Evolutionary conservation across 2,113 vertebrate species (phyloP).

Genomic region (Tautogolabrus adspersus): DNA sequence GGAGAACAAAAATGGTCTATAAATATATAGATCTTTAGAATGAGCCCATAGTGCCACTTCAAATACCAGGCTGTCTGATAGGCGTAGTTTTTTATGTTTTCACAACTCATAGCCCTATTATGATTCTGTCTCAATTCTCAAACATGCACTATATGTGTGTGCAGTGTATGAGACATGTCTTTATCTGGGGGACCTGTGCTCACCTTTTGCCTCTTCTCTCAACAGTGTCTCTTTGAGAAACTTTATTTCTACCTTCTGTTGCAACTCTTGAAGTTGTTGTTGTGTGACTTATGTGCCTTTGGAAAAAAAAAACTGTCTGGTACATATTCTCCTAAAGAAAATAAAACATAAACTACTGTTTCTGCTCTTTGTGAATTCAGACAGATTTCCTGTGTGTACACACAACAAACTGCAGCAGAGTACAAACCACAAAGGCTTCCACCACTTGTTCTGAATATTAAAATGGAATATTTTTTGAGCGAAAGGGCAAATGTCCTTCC

Average conservation of each 20-base stretch:
- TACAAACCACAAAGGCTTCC: slow-evolving; percentile 6
- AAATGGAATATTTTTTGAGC: neutral
- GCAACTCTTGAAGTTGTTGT: neutral
- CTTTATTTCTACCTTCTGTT: slow-evolving; percentile 1
- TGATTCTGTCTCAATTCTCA: neutral
- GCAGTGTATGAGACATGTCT: neutral
- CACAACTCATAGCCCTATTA: neutral
- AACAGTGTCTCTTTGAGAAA: neutral
- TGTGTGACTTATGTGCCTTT: neutral
- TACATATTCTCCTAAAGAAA: neutral
- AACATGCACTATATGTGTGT: neutral
- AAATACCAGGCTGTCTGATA: neutral
- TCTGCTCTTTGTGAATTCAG: neutral
- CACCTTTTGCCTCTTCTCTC: neutral
- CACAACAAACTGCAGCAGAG: neutral
- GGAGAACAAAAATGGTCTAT: too few species aligned
- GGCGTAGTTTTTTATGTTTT: neutral
- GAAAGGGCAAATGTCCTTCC: neutral
- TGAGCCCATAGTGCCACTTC: neutral
- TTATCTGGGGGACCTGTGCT: neutral
- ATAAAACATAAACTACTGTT: neutral
- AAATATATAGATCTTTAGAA: too few species aligned
- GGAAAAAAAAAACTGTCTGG: neutral
- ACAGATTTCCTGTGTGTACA: neutral
- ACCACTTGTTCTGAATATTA: neutral